Conservation (phyloP, 2,113 vertebrate species). For the Ardeotis arabs region DNA sequence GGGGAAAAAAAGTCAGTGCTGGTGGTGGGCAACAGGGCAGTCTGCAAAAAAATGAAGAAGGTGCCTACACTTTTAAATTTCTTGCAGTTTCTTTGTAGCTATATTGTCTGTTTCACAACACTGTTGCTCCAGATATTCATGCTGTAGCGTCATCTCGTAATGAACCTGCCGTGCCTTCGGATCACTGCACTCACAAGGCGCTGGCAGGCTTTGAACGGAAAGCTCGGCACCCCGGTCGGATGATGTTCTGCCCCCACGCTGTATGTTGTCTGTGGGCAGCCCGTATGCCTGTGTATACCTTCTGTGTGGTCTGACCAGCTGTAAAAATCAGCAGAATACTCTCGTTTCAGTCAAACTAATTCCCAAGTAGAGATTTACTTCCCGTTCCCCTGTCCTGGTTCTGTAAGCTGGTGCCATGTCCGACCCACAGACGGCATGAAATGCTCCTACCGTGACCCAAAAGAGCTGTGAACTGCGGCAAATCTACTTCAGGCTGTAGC, state of each 20-base stretch:
- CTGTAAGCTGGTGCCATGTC: neutral
- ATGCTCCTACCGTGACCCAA: neutral
- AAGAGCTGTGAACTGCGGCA: neutral
- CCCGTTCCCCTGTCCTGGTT: neutral
- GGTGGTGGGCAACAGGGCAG: neutral
- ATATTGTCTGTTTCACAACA: neutral
- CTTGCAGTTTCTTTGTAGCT: neutral
- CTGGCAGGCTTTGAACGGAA: neutral
- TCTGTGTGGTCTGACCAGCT: neutral
- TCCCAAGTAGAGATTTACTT: neutral
- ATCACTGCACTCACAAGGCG: neutral
- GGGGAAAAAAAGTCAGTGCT: neutral
- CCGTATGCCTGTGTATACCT: neutral
- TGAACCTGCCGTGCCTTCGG: conserved; percentile 10
- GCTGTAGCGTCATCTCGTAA: neutral
- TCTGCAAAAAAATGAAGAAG: neutral
- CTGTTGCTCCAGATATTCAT: neutral
- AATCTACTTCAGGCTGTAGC: neutral
- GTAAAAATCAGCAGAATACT: neutral
- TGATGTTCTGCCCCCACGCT: neutral
- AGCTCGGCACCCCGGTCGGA: neutral
- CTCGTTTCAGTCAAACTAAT: neutral
- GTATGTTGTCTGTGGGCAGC: neutral
- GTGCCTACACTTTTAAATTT: neutral
- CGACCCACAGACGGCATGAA: neutral